These are phyloP conservation scores for Momotus momota DNA, from an alignment of 2,797 vertebrate genomes.

Conservation along the genomic window DNA sequence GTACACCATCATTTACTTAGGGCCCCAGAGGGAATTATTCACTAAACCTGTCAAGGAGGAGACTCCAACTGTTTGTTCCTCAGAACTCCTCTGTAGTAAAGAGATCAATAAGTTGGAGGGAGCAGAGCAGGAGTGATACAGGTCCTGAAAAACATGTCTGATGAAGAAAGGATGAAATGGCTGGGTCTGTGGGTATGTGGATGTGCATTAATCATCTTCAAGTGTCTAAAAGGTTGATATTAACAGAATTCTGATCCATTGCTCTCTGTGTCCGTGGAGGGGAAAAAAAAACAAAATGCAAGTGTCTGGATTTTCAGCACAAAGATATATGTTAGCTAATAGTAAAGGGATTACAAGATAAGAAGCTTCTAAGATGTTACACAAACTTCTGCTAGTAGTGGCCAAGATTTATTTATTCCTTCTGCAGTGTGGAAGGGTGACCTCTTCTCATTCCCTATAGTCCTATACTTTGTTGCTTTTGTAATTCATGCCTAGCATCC, in stretches of 20 bases:
- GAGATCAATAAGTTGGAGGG: background rate
- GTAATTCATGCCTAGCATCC: background rate
- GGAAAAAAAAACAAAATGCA: background rate
- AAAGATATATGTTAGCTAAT: background rate
- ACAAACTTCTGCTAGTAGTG: background rate
- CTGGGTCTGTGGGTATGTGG: background rate
- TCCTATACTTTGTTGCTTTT: background rate
- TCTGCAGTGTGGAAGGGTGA: background rate
- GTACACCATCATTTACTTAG: background rate
- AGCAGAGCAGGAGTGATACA: background rate
- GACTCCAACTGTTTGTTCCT: background rate
- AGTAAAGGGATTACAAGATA: background rate
- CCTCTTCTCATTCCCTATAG: background rate
- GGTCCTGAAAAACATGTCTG: background rate
- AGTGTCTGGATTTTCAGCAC: background rate
- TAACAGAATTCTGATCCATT: background rate
- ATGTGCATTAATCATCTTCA: background rate
- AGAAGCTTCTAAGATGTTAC: background rate
- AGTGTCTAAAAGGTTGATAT: background rate
- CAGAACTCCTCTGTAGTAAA: background rate
- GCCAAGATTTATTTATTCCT: background rate
- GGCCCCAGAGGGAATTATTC: background rate
- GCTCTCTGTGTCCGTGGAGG: background rate
- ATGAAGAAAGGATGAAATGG: background rate
- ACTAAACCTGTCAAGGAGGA: background rate